Conservation (phyloP, 2,113 vertebrate genomes). For the Austrofundulus limnaeus region DNA sequence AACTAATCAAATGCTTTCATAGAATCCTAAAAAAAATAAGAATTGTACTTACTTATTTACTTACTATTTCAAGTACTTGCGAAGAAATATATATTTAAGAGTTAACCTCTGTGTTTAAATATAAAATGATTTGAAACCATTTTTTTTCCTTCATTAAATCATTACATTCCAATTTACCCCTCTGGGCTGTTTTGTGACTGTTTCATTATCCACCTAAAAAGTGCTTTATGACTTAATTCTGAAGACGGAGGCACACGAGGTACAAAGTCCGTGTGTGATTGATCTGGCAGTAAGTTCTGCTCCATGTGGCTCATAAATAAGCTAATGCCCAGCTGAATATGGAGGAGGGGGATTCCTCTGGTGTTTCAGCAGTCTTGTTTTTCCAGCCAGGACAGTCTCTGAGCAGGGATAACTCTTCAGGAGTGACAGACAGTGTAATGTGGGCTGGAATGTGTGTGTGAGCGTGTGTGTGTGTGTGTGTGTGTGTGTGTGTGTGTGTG, state of each 20-base stretch:
- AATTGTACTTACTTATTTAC: no score
- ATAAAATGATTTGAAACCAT: slow-evolving; percentile 6
- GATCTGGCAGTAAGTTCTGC: slow-evolving; percentile 75
- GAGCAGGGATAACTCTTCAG: slow-evolving; percentile 75
- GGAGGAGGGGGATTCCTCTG: slow-evolving; percentile 67
- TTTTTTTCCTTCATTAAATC: slow-evolving; percentile 51
- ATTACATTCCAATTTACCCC: slow-evolving; percentile 64
- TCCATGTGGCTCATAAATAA: slow-evolving; percentile 76
- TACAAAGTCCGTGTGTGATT: slow-evolving; percentile 69
- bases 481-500: slow-evolving; percentile 39
- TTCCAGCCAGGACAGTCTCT: slow-evolving; percentile 71
- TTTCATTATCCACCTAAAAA: slow-evolving; percentile 71
- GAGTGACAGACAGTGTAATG: slow-evolving; percentile 72
- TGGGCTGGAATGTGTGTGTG: slow-evolving; percentile 65
- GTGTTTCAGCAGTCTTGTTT: slow-evolving; percentile 67
- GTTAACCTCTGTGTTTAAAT: slow-evolving; percentile 27
- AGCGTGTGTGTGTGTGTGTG: slow-evolving; percentile 36
- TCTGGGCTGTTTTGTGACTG: slow-evolving; percentile 59
- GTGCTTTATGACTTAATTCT: slow-evolving; percentile 70
- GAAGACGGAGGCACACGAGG: slow-evolving; percentile 57
- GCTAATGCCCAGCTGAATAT: slow-evolving; percentile 73
- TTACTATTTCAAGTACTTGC: not conserved
- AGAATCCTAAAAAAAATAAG: no score
- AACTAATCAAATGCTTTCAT: not conserved
- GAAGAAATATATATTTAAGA: not conserved